Percentiles rank a stretch among this genome's conserved stretches.
phyloP scores from a whole-genome alignment of 2,888 invertebrate genomes.

The Agonopterix subpropinquella region DNA sequence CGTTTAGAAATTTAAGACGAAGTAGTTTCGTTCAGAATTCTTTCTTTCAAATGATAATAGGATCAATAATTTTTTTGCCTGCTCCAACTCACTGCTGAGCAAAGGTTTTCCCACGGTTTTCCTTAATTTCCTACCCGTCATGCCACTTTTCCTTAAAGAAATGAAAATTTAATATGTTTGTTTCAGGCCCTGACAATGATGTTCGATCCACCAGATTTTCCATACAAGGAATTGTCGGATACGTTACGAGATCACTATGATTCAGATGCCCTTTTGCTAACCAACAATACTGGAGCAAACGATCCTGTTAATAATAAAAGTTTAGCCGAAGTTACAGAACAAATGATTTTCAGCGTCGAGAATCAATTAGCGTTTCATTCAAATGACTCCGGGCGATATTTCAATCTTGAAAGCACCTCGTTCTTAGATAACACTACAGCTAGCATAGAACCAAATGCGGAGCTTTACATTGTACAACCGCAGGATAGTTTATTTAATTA shows the following conservation, averaged over 20 bases:
- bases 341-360: conserved; percentile 35
- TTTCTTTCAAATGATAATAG: no score
- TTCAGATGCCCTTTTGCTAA: conserved; percentile 44
- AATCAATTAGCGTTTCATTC: conserved; percentile 44
- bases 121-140: background rate
- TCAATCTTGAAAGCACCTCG: conserved; percentile 36
- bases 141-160: background rate
- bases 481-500: conserved; percentile 49
- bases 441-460: conserved; percentile 26
- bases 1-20: no score
- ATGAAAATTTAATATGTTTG: background rate
- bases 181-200: conserved; percentile 41
- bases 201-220: conserved; percentile 68
- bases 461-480: conserved; percentile 36
- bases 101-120: no score
- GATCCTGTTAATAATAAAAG: conserved; percentile 19
- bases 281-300: conserved; percentile 6
- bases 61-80: no score
- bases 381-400: conserved; percentile 45
- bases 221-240: conserved; percentile 55
- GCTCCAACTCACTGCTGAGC: no score
- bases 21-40: no score
- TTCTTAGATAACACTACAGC: conserved; percentile 20
- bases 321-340: conserved; percentile 26
- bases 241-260: conserved; percentile 45